These are phyloP conservation scores for Camponotus pennsylvanicus DNA, from an alignment of 1,140 invertebrate genomes.

Conservation along the genomic window DNA sequence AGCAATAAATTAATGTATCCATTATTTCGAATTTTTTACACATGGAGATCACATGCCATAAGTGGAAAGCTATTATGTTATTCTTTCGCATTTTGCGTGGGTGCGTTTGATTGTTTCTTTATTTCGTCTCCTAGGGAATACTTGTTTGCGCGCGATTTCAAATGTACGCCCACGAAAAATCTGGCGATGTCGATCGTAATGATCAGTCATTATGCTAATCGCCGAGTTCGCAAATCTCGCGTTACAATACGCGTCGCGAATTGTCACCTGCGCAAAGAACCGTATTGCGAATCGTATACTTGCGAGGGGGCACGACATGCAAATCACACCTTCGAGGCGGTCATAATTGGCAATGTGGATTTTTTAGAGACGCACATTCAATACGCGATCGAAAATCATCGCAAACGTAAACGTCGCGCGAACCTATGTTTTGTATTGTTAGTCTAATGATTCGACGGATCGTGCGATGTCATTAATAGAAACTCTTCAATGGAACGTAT, in stretches of 20 bases:
- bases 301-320: constrained; percentile 60
- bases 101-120: background rate
- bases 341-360: constrained; percentile 62
- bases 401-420: constrained; percentile 46
- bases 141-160: constrained; percentile 53
- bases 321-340: constrained; percentile 61
- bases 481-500: constrained; percentile 21
- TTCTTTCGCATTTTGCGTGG: background rate
- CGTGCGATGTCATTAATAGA: constrained; percentile 30
- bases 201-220: constrained; percentile 74
- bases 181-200: constrained; percentile 67
- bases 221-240: constrained; percentile 45
- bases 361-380: constrained; percentile 58
- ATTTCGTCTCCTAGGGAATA: constrained; percentile 28
- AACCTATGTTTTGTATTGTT: constrained; percentile 65
- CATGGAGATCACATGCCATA: background rate
- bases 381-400: constrained; percentile 50
- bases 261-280: constrained; percentile 72
- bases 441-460: constrained; percentile 63
- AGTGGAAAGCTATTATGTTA: background rate
- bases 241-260: constrained; percentile 66
- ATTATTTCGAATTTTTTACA: background rate
- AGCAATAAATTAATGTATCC: no score
- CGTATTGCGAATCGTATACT: constrained; percentile 62
- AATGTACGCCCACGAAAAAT: constrained; percentile 73